Conservation (phyloP, 2,113 vertebrate genomes). For the Hemicordylus capensis region DNA sequence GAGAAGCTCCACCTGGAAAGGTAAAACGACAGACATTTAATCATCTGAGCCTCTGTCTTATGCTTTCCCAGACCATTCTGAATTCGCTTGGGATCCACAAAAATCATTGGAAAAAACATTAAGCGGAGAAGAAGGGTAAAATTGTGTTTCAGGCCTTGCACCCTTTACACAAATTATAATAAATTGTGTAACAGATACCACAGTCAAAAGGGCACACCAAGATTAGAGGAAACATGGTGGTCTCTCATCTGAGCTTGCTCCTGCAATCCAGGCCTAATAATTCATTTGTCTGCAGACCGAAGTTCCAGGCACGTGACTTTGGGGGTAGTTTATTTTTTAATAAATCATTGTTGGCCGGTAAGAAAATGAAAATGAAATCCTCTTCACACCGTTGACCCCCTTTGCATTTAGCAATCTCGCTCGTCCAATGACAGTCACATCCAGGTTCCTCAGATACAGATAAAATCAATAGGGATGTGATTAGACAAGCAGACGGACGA, state of each 20-base stretch:
- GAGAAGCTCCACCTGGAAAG: background rate
- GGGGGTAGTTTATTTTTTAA: slow-evolving; percentile 60
- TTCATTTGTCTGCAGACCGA: slow-evolving; percentile 6
- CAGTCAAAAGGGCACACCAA: slow-evolving; percentile 39
- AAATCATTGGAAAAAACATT: background rate
- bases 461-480: slow-evolving; percentile 73
- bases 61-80: accelerated
- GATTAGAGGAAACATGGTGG: slow-evolving; percentile 12
- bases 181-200: slow-evolving; percentile 37
- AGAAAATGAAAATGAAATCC: slow-evolving; percentile 71
- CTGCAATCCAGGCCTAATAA: slow-evolving; percentile 21
- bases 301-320: slow-evolving; percentile 21
- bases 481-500: slow-evolving; percentile 59
- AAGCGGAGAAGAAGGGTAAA: background rate
- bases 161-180: slow-evolving; percentile 56
- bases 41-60: background rate
- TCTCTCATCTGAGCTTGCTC: background rate
- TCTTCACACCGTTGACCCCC: slow-evolving; percentile 61
- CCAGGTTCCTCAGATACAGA: slow-evolving; percentile 54
- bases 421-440: slow-evolving; percentile 62
- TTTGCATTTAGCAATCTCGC: slow-evolving; percentile 59
- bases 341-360: slow-evolving; percentile 62
- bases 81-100: accelerated
- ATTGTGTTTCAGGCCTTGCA: background rate
- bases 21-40: background rate